Evolutionary conservation across 1,140 invertebrate genomes (phyloP).

Genomic region (Harpegnathos saltator): DNA sequence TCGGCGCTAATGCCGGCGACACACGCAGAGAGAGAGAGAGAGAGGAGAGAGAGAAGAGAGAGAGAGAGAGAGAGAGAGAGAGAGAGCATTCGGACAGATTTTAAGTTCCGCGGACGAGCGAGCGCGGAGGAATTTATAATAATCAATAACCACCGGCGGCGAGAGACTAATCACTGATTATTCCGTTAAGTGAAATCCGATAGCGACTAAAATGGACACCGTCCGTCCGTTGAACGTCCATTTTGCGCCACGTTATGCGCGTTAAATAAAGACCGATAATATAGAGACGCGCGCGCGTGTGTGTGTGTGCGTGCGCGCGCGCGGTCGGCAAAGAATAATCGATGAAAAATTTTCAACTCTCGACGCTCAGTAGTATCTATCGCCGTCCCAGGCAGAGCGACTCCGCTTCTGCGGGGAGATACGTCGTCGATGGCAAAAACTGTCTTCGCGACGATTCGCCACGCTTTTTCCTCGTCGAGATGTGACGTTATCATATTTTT

Average conservation of each 20-base stretch:
- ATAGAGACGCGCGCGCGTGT: conserved; percentile 7
- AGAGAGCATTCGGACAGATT: conserved; percentile 36
- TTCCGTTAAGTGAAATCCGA: conserved; percentile 60
- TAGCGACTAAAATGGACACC: conserved; percentile 54
- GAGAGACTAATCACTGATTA: conserved; percentile 55
- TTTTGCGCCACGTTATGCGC: conserved; percentile 14
- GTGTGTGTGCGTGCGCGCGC: too few relatives aligned
- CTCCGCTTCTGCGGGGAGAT: background rate
- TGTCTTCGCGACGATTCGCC: background rate
- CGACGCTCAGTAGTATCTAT: background rate
- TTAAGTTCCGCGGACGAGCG: background rate
- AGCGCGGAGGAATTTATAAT: conserved; percentile 49
- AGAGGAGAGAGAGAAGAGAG: too few relatives aligned
- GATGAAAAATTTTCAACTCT: conserved; percentile 38
- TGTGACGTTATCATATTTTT: background rate
- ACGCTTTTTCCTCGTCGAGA: background rate
- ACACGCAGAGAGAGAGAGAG: too few relatives aligned
- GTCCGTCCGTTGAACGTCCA: conserved; percentile 38
- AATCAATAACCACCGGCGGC: conserved; percentile 50
- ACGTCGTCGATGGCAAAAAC: background rate
- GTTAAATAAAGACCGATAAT: conserved; percentile 40
- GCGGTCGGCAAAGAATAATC: conserved; percentile 25
- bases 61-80: too few relatives aligned
- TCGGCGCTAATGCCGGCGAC: conserved; percentile 14
- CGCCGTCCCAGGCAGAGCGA: too few relatives aligned